phyloP scores from a whole-genome alignment of 2,888 invertebrate genomes.

The Alloplasta piceator region DNA sequence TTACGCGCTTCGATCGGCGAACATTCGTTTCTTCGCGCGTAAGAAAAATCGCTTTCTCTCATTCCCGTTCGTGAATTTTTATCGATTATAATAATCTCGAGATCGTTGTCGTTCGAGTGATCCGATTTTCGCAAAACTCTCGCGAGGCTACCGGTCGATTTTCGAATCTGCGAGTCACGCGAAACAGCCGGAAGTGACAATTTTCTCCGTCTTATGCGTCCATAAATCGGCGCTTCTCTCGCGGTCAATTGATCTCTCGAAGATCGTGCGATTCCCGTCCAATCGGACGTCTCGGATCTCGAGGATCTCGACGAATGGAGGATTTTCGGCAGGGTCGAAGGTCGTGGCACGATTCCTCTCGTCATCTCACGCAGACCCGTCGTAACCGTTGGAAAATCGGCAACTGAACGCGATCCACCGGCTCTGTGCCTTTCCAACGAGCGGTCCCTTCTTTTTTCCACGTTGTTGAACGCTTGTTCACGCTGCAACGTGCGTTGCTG shows the following conservation, averaged over 20 bases:
- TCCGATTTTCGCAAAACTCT: conserved; percentile 60
- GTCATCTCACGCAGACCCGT: conserved; percentile 68
- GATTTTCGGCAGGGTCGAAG: conserved; percentile 80
- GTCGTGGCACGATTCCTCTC: conserved; percentile 72
- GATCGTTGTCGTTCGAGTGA: conserved; percentile 27
- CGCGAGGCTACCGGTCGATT: conserved; percentile 67
- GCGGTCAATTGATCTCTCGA: conserved; percentile 67
- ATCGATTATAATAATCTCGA: conserved; percentile 22
- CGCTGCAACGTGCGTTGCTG: conserved; percentile 53
- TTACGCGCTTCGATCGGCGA: conserved; percentile 65
- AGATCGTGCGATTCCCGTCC: conserved; percentile 61
- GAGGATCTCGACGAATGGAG: conserved; percentile 66
- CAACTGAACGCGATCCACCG: conserved; percentile 73
- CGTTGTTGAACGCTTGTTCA: conserved; percentile 54
- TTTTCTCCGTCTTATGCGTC: conserved; percentile 78
- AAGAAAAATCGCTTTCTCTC: conserved; percentile 71
- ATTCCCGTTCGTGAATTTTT: conserved; percentile 25
- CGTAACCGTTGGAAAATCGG: conserved; percentile 73
- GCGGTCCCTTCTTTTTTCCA: conserved; percentile 66
- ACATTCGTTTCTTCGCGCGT: conserved; percentile 57
- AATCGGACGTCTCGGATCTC: conserved; percentile 65
- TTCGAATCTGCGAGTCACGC: conserved; percentile 58
- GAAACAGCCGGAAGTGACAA: conserved; percentile 72
- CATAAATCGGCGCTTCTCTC: conserved; percentile 79
- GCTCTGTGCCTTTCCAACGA: conserved; percentile 67